Base-by-base conservation (phyloP, 2,113 vertebrate species). In the Bufo bufo region DNA sequence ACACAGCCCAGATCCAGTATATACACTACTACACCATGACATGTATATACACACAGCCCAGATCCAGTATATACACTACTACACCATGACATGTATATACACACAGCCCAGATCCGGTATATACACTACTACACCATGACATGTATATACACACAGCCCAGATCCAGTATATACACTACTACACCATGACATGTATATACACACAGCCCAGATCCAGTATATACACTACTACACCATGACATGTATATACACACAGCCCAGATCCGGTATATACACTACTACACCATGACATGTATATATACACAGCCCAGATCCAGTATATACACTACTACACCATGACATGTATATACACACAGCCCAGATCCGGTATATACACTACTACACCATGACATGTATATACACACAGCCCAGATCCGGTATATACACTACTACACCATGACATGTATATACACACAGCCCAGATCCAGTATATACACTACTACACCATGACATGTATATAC, bases 151-250 rank as follows among this genome's bases (percentile, higher is more conserved):
- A 71, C 80, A 33, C 33, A 33, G 33, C 33, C 33, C 33, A 1
- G 33, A 33, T 33, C 33, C 33, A 1, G 33, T 33, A 33, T 33
- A 33, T 33, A 33, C 16, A 61, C 59, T 50, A 63, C 14, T 84
- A 84, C 82, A 84, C 58, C 59, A 1, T 82, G 58, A 7, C 80
- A 19, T 63, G 80, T 63, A 82, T 49, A 82, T 19, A 74, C 33
- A 78, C 75, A 83, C 43, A 65, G 72, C 45, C 23, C 23, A 45
- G 33, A 13, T 66, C 20, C 63, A 10, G 20, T 23, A n/a, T 23
- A 23, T 66, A 66, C n/a, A 78, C 9, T 52, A 52, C 23, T 71
- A 71, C 66, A 71, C 66, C 66, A 11, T 71, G 66, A 13, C 66
- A 1, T 71, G 66, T 71, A 78, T 54, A 54, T 52, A 77, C 49